phyloP scores from a whole-genome alignment of 2,888 invertebrate species.

The Norana najaformis region DNA sequence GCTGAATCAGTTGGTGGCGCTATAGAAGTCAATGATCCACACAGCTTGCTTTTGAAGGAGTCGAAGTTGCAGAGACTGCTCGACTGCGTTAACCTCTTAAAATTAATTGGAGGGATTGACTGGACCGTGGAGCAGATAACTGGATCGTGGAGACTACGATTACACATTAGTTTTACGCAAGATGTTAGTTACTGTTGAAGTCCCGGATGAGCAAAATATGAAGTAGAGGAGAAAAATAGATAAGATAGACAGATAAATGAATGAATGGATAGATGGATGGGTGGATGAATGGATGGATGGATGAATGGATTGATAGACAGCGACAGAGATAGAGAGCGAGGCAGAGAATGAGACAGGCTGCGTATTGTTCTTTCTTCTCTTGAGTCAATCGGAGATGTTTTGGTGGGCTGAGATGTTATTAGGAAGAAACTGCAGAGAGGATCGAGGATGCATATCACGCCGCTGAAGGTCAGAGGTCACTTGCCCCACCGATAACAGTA shows the following conservation, averaged over 20 bases:
- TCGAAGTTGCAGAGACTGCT: neutral
- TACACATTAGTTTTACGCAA: neutral
- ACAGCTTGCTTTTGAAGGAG: neutral
- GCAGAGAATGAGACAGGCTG: neutral
- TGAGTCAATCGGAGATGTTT: neutral
- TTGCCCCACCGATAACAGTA: constrained; percentile 5
- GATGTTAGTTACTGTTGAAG: neutral
- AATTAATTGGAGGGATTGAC: too few relatives aligned
- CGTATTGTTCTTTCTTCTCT: neutral
- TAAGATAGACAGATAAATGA: too few relatives aligned
- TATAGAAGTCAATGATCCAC: neutral
- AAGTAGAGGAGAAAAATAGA: neutral
- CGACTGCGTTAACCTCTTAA: too few relatives aligned
- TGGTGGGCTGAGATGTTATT: neutral
- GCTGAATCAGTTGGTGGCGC: neutral
- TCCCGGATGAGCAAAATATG: neutral
- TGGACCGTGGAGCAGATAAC: neutral
- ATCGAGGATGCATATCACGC: neutral
- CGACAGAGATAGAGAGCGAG: neutral
- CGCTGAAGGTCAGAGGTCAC: neutral
- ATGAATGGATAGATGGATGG: too few relatives aligned
- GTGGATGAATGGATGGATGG: neutral
- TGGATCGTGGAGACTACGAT: neutral
- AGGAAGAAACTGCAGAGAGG: neutral
- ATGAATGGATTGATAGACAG: neutral